Evolutionary conservation across 2,113 vertebrate genomes (phyloP).

Genomic region (Gasterosteus aculeatus): DNA sequence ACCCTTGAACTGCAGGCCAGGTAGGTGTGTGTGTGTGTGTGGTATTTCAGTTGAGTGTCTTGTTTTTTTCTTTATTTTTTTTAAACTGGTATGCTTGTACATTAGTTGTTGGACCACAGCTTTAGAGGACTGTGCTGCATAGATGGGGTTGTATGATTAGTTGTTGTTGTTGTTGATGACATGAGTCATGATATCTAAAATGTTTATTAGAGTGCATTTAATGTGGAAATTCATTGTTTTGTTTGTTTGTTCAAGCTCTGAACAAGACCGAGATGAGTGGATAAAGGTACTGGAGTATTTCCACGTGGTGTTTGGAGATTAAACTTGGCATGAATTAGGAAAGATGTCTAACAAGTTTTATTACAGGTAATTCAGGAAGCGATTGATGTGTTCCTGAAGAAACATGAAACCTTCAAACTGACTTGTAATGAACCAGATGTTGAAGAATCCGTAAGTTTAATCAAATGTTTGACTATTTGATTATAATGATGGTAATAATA

Average conservation of each 20-base stretch:
- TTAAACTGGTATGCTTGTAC: not conserved
- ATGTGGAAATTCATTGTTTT: not conserved
- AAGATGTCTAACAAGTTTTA: not conserved
- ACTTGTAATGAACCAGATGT: conserved; percentile 87
- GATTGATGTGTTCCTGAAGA: conserved; percentile 88
- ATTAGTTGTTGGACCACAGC: not conserved
- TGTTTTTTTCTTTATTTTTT: not conserved
- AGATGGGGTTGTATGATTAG: not conserved
- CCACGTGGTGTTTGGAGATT: conserved; percentile 4
- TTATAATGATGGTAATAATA: not conserved
- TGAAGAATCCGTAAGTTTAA: conserved; percentile 86
- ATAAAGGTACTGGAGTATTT: conserved; percentile 85
- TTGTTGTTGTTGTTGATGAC: not conserved
- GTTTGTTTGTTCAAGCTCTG: conserved; percentile 82
- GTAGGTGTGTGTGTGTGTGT: conserved; percentile 68
- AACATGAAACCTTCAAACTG: conserved; percentile 90
- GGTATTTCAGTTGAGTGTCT: not conserved
- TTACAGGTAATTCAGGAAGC: conserved; percentile 87
- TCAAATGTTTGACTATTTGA: too few relatives aligned
- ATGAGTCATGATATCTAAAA: not conserved
- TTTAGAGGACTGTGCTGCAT: not conserved
- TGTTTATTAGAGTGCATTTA: not conserved
- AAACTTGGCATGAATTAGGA: not conserved
- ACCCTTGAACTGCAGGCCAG: conserved; percentile 92
- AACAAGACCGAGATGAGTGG: conserved; percentile 92